Conservation (phyloP, 2,797 vertebrate genomes). For the Nyctalus aviator region DNA sequence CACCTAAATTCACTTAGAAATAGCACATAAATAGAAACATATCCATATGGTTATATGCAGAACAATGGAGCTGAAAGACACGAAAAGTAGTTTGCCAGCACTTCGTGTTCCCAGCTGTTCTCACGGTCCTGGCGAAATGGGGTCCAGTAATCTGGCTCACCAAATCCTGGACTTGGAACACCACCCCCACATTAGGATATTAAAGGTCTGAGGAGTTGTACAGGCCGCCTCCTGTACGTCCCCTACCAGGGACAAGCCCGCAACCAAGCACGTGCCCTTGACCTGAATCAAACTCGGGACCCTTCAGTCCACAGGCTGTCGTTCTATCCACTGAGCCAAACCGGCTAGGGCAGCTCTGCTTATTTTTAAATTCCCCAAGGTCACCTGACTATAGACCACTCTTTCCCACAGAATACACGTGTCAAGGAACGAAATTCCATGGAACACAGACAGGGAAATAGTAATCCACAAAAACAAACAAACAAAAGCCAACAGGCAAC, state of each 20-base stretch:
- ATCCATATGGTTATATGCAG: neutral
- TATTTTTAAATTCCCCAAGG: conserved; percentile 7
- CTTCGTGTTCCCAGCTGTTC: neutral
- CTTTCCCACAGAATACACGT: neutral
- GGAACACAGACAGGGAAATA: neutral
- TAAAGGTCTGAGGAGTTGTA: neutral
- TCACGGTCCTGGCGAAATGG: neutral
- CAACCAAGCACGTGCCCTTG: too few species aligned
- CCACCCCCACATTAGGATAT: fast-evolving
- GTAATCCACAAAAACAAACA: neutral
- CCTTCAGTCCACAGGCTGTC: too few species aligned
- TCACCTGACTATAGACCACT: neutral
- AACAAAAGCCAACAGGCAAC: neutral
- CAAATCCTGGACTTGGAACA: neutral
- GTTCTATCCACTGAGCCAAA: too few species aligned
- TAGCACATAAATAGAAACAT: conserved; percentile 11
- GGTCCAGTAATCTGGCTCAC: neutral
- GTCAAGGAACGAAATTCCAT: neutral
- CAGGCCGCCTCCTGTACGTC: too few species aligned
- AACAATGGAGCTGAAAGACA: neutral
- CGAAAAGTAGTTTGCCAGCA: neutral
- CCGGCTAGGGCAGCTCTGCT: neutral
- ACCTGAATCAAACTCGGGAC: too few species aligned
- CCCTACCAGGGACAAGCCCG: too few species aligned
- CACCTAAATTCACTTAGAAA: conserved; percentile 21